Base-by-base conservation (phyloP, 1,140 invertebrate genomes). In the Drosophila lowei region DNA sequence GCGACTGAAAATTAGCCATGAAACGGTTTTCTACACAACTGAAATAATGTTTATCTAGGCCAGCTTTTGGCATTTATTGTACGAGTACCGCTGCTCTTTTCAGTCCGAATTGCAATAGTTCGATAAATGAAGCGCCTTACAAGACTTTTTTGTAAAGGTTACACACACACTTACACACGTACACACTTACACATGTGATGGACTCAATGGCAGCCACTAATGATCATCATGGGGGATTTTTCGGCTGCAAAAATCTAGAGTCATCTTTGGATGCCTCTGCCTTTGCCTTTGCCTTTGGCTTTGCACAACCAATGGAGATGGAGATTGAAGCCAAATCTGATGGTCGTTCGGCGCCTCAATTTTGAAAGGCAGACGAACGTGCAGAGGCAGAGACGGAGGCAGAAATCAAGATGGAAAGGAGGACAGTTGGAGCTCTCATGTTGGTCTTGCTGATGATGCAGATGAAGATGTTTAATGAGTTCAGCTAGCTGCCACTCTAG, bases 91-190 rank as follows among this genome's bases (percentile, higher is more conserved):
- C 23, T 28, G 42, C 48, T 52, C 49, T 61, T 21, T 56, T 56
- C 16, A 62, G 46, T 47, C 52, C 53, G 65, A 64, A 50, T 64
- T 62, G 60, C 66, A 66, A 53, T 46, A 68, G 42, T 47, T 42
- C 76, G 77, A 77, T 49, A 63, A 77, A 63, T 47, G 56, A 64
- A 52, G 46, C 23, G 54, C 65, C 54, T 79, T 60, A 42, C 48
- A 55, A 48, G 73, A 55, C 63, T 77, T 66, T 77, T 74, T 77
- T 77, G 70, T 50, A 85, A 85, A 85, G 81, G 81, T 86, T 85
- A 77, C 68, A 64, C 60, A 77, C 50, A 60, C 50, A 53, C 18
- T n/a, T 30, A 34, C 18, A 48, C n/a, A 44, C 23, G 34, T 41
- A 64, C 56, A 74, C 50, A 60, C 50, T 49, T n/a, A 48, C 43